Conservation (phyloP, 2,113 vertebrate species). For the Gadus chalcogrammus region DNA sequence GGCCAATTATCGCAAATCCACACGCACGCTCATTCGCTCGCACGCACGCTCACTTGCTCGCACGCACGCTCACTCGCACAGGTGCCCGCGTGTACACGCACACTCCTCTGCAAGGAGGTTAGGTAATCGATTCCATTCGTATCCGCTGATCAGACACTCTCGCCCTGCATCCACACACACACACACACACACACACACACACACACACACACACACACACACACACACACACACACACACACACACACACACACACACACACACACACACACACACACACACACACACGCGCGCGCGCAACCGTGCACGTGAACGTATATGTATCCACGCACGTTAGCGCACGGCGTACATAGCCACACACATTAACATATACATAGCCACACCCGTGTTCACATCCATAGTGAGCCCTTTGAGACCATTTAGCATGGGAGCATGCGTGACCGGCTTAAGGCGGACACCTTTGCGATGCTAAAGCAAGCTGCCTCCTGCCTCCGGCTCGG, state of each 20-base stretch:
- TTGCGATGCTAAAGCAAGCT: no score
- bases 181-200: no score
- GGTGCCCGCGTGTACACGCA: not conserved
- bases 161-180: not conserved
- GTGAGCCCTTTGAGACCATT: no score
- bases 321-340: not conserved
- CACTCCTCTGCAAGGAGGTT: not conserved
- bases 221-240: no score
- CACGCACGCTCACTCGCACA: not conserved
- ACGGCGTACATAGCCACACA: not conserved
- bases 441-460: no score
- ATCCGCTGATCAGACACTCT: not conserved
- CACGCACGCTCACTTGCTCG: not conserved
- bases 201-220: no score
- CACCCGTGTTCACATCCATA: not conserved
- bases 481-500: no score
- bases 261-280: no score
- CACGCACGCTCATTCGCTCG: not conserved
- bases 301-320: no score
- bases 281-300: no score
- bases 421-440: no score
- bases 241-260: no score
- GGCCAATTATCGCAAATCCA: conserved; percentile 39
- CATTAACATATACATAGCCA: not conserved
- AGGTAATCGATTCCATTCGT: not conserved